A percentile compares a stretch with the other conserved stretches of the same genome.
Conservation (phyloP, 2,888 invertebrate species). For the Sthenelais limicola region DNA sequence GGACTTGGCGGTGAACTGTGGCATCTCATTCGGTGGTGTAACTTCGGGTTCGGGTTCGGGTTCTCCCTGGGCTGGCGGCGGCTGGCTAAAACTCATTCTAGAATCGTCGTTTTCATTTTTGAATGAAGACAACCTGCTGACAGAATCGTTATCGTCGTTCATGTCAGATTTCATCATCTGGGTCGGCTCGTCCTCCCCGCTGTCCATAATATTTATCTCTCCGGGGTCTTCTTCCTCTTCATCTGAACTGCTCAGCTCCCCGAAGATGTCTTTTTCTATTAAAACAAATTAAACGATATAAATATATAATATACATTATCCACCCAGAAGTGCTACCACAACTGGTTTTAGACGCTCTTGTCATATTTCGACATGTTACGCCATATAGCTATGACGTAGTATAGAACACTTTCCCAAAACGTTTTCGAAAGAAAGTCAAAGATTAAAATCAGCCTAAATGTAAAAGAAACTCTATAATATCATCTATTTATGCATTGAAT, state of each 20-base stretch:
- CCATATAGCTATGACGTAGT: too few relatives aligned
- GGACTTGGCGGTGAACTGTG: constrained; percentile 22
- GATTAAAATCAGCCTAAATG: too few relatives aligned
- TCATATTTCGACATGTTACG: too few relatives aligned
- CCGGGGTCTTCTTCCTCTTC: constrained; percentile 80
- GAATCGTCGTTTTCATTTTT: constrained; percentile 12
- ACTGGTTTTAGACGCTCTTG: too few relatives aligned
- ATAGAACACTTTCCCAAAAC: too few relatives aligned
- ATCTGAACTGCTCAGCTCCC: constrained; percentile 92
- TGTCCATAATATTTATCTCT: constrained; percentile 79
- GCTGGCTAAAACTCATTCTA: neutral
- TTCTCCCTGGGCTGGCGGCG: neutral
- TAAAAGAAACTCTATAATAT: too few relatives aligned
- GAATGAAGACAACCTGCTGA: neutral
- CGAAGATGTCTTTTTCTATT: constrained; percentile 90
- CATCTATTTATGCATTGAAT: too few relatives aligned
- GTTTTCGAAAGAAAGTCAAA: too few relatives aligned
- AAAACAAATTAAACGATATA: too few relatives aligned
- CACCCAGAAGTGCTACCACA: too few relatives aligned
- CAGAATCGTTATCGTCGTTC: constrained; percentile 42
- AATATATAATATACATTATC: neutral
- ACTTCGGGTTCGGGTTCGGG: neutral
- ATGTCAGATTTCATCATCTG: constrained; percentile 38
- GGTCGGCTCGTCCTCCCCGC: constrained; percentile 76
- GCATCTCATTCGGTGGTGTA: neutral